A percentile compares a stretch with the other conserved stretches of the same genome.
phyloP scores from a whole-genome alignment of 2,113 vertebrate species.

The Rissa tridactyla region DNA sequence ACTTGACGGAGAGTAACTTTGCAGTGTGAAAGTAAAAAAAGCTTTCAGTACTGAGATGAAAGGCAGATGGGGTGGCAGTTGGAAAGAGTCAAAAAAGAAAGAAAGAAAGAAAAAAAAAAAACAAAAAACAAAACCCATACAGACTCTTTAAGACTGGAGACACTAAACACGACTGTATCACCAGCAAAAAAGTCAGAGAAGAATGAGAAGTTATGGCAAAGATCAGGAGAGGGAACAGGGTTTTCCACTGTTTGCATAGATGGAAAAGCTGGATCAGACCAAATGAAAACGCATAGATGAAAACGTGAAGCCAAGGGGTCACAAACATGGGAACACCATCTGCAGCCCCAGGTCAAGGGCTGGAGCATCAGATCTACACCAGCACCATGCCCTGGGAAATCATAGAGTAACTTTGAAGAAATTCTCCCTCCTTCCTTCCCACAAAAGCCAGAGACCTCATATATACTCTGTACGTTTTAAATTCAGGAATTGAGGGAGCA shows the following conservation, averaged over 20 bases:
- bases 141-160: not conserved
- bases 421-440: not conserved
- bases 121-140: not conserved
- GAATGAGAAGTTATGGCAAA: not conserved
- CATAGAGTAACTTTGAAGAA: not conserved
- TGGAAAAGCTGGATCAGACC: not conserved
- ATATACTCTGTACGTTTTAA: not conserved
- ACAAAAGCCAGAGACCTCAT: not conserved
- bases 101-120: not conserved
- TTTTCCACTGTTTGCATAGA: not conserved
- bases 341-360: not conserved
- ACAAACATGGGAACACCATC: not conserved
- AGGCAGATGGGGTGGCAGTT: constrained; percentile 35
- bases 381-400: not conserved
- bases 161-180: not conserved
- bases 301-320: not conserved
- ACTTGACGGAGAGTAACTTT: not conserved
- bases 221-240: not conserved
- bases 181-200: not conserved
- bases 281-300: not conserved
- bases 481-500: not conserved
- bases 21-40: not conserved
- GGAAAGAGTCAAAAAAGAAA: not conserved
- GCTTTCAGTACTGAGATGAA: not conserved
- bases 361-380: not conserved